Conservation (phyloP, 92 coral and sea anemone species). For the Parazoanthus darwini region DNA sequence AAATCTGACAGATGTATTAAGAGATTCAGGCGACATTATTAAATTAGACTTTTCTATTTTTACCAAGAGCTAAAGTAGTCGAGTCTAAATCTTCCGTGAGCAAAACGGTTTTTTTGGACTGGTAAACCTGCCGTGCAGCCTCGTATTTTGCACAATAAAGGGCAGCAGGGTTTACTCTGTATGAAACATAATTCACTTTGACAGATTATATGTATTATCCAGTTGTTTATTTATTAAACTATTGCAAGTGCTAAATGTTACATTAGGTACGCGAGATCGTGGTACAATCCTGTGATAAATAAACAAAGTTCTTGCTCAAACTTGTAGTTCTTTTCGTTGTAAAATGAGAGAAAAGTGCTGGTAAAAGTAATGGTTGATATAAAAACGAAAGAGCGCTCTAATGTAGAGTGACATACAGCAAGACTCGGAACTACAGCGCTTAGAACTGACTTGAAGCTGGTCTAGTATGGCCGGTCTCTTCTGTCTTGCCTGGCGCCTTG, state of each 20-base stretch:
- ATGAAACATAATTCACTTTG: no score
- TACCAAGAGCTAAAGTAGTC: neutral
- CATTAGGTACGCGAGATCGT: neutral
- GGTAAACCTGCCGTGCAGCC: neutral
- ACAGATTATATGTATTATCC: neutral
- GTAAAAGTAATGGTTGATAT: constrained; percentile 17
- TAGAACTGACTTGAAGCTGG: constrained; percentile 10
- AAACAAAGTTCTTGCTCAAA: neutral
- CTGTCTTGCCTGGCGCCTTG: constrained; percentile 86
- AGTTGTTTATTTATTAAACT: constrained; percentile 28
- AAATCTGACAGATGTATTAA: neutral
- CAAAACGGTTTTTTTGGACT: no score
- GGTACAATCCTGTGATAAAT: constrained; percentile 15
- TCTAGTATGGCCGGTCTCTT: constrained; percentile 81
- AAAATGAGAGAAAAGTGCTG: constrained; percentile 11
- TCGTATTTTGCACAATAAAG: no score
- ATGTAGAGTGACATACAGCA: neutral
- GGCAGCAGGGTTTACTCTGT: neutral
- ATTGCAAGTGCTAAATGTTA: neutral
- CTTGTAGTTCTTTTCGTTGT: neutral
- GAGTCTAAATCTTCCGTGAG: neutral
- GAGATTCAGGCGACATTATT: neutral
- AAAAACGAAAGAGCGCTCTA: neutral
- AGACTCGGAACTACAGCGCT: neutral
- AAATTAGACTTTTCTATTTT: no score